Base-by-base conservation (phyloP, 1,140 invertebrate genomes). In the Conus betulinus region DNA sequence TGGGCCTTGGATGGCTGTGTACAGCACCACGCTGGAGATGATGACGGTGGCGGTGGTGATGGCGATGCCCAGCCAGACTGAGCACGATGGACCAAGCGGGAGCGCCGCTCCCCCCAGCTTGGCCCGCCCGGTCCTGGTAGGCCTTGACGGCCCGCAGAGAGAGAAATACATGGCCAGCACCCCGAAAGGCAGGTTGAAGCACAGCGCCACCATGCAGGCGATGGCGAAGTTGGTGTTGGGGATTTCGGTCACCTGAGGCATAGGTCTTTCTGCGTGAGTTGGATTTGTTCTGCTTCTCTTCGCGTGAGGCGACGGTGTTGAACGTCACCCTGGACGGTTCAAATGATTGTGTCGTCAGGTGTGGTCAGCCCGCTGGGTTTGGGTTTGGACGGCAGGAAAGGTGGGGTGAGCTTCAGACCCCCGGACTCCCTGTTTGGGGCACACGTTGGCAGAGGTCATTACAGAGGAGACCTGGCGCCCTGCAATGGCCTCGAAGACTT, bases 151-250 rank as follows among this genome's bases (percentile, higher is more conserved):
- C 90, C 25, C 87, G 71, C 3, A 91, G 82, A 5, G 90, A n/a
- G n/a, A 91, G 60, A 88, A 89, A 81, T 88, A 88, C 67, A 89
- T 76, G 78, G 90, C 90, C n/a, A 89, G 11, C 10, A 89, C 25
- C 27, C 90, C 90, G 39, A 91, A 87, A 5, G 89, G 90, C 11
- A 84, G 76, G 63, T 91, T 91, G 79, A 91, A 91, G 55, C 90
- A 91, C 27, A 86, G 87, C 2, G 84, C 76, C 71, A 91, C 90
- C 78, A 91, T 71, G 60, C 89, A 60, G 52, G 86, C 88, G n/a
- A 91, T 88, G 52, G 85, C 85, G 52, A 91, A 87, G 85, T 91
- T 88, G 51, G 90, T 91, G 76, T 91, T 87, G 13, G 88, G 88
- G 53, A 91, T 89, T 20, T 84, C 63, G 0, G 67, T 57, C 25